Percentiles rank a stretch among this genome's conserved stretches.
phyloP scores from a whole-genome alignment of 2,888 invertebrate genomes.

The Machimus atricapillus region DNA sequence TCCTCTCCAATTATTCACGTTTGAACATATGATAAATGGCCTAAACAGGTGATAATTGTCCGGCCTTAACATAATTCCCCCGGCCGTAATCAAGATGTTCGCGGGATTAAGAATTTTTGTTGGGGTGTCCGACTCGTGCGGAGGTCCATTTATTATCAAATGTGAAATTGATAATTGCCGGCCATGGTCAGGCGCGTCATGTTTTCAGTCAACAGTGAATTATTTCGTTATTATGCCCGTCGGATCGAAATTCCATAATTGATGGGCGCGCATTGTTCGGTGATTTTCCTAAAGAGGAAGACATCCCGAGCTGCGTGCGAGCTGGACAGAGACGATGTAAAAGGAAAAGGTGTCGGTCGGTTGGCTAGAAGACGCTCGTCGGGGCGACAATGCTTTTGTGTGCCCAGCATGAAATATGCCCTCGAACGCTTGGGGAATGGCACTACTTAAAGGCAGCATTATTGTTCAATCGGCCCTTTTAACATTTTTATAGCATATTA shows the following conservation, averaged over 20 bases:
- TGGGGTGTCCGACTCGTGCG: conserved; percentile 19
- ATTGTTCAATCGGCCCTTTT: not conserved
- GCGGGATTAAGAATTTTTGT: conserved; percentile 40
- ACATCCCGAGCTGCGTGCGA: not conserved
- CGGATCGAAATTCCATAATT: conserved; percentile 2
- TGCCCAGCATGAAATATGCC: not conserved
- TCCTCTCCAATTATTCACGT: conserved; percentile 17
- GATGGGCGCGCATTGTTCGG: not conserved
- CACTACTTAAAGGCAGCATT: not conserved
- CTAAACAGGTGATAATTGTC: conserved; percentile 40
- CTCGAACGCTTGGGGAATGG: not conserved
- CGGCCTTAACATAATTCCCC: conserved; percentile 7
- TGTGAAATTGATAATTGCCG: conserved; percentile 20
- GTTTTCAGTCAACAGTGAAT: conserved; percentile 53
- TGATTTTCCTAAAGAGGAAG: not conserved
- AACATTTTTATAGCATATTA: not conserved
- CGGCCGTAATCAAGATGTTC: conserved; percentile 32
- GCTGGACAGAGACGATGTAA: not conserved
- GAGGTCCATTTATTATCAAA: conserved; percentile 32
- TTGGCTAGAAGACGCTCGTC: not conserved
- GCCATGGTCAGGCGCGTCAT: conserved; percentile 50
- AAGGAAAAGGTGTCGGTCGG: not conserved
- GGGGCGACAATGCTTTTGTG: not conserved
- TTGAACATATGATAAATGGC: conserved; percentile 30
- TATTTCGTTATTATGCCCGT: conserved; percentile 45